A percentile compares a stretch with the other conserved stretches of the same genome.
phyloP scores from a whole-genome alignment of 1,140 invertebrate genomes.

The Cherax destructor region DNA sequence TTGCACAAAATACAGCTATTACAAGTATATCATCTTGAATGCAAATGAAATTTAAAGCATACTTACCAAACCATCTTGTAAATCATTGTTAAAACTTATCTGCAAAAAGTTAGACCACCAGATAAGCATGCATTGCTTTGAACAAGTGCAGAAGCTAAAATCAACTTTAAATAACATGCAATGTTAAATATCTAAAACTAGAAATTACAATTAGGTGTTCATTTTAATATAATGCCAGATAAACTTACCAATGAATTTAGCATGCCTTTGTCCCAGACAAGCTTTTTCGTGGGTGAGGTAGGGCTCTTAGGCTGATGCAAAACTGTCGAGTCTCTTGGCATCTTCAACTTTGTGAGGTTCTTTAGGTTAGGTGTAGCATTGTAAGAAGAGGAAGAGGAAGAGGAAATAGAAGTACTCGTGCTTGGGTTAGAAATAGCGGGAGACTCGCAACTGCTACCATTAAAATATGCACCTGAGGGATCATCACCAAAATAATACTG shows the following conservation, averaged over 20 bases:
- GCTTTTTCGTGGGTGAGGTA: constrained; percentile 55
- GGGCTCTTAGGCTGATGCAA: constrained; percentile 8
- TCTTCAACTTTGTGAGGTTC: constrained; percentile 7
- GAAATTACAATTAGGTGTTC: not conserved
- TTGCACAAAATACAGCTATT: too few species aligned
- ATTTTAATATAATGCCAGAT: not conserved
- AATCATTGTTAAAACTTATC: constrained; percentile 45
- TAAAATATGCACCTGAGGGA: constrained; percentile 3
- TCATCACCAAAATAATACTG: constrained; percentile 43
- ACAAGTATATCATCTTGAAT: too few species aligned
- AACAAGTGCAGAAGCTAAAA: not conserved
- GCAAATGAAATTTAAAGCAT: not conserved
- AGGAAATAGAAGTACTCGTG: not conserved
- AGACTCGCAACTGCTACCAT: constrained; percentile 7
- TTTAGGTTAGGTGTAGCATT: constrained; percentile 21
- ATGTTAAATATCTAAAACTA: not conserved
- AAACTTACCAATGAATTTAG: constrained; percentile 60
- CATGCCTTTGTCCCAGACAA: constrained; percentile 48
- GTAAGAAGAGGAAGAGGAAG: constrained; percentile 12
- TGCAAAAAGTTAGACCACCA: constrained; percentile 36
- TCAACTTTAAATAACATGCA: not conserved
- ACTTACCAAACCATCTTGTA: constrained; percentile 54
- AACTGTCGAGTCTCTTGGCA: constrained; percentile 24
- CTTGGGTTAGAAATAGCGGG: not conserved
- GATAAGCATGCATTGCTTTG: constrained; percentile 27